A percentile compares a stretch with the other conserved stretches of the same genome.
These are phyloP conservation scores for Chironomus tentans DNA, from an alignment of 2,888 invertebrate genomes.

Conservation along the genomic window DNA sequence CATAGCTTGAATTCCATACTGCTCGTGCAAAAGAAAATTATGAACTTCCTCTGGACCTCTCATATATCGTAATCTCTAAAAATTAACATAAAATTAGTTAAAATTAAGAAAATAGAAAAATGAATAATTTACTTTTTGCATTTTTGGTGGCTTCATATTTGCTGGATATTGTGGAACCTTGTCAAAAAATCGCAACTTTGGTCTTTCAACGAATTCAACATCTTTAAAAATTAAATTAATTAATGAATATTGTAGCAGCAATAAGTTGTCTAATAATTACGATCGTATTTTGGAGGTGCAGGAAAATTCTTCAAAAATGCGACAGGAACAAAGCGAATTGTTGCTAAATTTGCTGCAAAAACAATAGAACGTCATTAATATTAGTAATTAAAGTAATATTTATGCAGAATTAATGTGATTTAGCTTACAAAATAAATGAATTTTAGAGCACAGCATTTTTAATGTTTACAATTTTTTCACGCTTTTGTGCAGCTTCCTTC, in stretches of 20 bases:
- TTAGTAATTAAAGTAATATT: background rate
- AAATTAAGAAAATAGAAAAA: too few species aligned
- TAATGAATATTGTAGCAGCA: conserved; percentile 19
- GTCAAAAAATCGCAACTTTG: conserved; percentile 59
- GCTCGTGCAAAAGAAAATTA: conserved; percentile 75
- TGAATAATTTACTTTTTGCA: conserved; percentile 52
- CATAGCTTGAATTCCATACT: conserved; percentile 84
- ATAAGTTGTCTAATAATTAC: conserved; percentile 43
- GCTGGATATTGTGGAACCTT: conserved; percentile 63
- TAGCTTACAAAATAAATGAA: background rate
- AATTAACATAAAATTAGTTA: too few species aligned
- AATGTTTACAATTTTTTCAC: too few species aligned
- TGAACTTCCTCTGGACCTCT: conserved; percentile 84
- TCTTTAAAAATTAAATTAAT: conserved; percentile 43
- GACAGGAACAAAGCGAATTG: conserved; percentile 32
- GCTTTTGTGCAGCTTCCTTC: too few species aligned
- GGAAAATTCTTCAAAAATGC: conserved; percentile 61
- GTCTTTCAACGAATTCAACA: conserved; percentile 59
- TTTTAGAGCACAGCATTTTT: background rate
- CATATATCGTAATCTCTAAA: conserved; percentile 60
- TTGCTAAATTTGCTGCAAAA: background rate
- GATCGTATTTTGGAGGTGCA: conserved; percentile 56
- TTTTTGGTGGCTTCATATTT: conserved; percentile 65
- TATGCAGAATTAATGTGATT: background rate
- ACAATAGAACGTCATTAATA: background rate